Evolutionary conservation across 1,140 invertebrate species (phyloP).

Genomic region (Panagrolaimus sp.): DNA sequence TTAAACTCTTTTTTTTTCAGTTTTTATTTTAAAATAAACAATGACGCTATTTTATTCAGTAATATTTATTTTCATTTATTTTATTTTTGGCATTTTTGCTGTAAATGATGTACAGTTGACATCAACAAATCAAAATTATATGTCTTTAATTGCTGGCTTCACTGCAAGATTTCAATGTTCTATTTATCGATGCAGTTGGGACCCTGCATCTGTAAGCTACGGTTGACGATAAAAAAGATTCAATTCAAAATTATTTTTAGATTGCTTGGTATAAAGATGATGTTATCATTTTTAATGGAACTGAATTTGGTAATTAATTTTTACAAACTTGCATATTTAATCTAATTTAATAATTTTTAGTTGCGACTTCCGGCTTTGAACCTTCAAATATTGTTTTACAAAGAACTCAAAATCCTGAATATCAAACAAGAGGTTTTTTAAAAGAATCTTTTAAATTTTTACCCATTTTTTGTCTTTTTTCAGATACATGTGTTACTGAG

Average conservation of each 20-base stretch:
- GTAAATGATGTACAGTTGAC: constrained; percentile 33
- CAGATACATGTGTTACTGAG: constrained; percentile 36
- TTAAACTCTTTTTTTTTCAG: no score
- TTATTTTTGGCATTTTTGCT: no score
- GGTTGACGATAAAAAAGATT: constrained; percentile 17
- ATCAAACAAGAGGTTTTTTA: constrained; percentile 15
- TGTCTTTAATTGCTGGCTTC: constrained; percentile 37
- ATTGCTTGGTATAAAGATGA: constrained; percentile 45
- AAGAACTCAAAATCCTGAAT: constrained; percentile 18
- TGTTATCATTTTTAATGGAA: constrained; percentile 42
- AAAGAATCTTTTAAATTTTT: neutral
- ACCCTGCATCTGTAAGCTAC: constrained; percentile 15
- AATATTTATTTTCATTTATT: no score
- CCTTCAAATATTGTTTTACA: constrained; percentile 39
- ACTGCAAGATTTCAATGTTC: constrained; percentile 38
- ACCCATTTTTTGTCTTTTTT: neutral
- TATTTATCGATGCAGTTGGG: constrained; percentile 25
- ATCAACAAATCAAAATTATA: constrained; percentile 37
- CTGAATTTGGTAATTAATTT: no score
- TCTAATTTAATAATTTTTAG: no score
- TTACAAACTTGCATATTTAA: no score
- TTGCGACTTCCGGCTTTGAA: constrained; percentile 40
- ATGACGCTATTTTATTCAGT: no score
- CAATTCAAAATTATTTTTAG: constrained; percentile 24
- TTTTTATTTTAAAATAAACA: no score